A percentile compares a stretch with the other conserved stretches of the same genome.
Conservation (phyloP, 1,140 invertebrate genomes). For the Sycophila sp. region DNA sequence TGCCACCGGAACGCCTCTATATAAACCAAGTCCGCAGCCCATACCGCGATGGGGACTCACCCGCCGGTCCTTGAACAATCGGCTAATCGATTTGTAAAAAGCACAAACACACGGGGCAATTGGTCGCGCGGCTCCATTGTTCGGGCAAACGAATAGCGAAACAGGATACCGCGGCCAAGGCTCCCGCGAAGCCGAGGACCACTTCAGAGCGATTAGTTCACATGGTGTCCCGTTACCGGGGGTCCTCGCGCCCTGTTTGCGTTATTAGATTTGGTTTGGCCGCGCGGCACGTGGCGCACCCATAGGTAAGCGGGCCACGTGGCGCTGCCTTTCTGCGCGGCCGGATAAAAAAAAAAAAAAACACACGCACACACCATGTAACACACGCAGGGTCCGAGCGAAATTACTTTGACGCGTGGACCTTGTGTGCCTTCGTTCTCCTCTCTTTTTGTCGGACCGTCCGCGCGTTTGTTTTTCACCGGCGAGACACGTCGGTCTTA, state of each 20-base stretch:
- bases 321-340: conserved; percentile 15
- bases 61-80: background rate
- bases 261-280: conserved; percentile 65
- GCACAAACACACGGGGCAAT: background rate
- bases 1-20: too few relatives aligned
- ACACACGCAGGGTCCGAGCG: too few relatives aligned
- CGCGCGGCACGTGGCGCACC: conserved; percentile 42
- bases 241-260: conserved; percentile 52
- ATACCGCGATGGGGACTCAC: background rate
- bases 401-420: conserved; percentile 32
- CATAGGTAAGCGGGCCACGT: too few relatives aligned
- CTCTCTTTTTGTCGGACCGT: background rate
- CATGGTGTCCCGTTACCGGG: conserved; percentile 61
- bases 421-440: background rate
- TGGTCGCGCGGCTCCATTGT: background rate
- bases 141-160: conserved; percentile 47
- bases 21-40: too few relatives aligned
- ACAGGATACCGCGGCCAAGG: conserved; percentile 49
- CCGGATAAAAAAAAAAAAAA: too few relatives aligned
- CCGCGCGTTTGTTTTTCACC: background rate
- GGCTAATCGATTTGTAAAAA: conserved; percentile 20
- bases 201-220: conserved; percentile 63
- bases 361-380: background rate
- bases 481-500: conserved; percentile 1
- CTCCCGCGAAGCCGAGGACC: conserved; percentile 43